Evolutionary conservation across 1,140 invertebrate species (phyloP).

Genomic region (Bursaphelenchus mucronatus): DNA sequence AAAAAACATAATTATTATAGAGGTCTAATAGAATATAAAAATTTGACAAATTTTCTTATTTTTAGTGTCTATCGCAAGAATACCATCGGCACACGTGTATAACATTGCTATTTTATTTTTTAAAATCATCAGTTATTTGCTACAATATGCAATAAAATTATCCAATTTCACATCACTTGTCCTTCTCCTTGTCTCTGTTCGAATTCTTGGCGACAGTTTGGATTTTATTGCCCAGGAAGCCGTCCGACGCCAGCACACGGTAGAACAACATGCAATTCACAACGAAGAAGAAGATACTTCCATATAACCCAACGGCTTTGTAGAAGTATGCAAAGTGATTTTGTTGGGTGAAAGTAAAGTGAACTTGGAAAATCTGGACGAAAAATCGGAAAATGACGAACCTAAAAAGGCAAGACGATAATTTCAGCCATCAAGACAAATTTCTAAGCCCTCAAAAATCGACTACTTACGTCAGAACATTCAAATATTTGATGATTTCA

Average conservation of each 20-base stretch:
- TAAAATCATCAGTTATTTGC: no score
- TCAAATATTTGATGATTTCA: conserved; percentile 28
- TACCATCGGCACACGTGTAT: background rate
- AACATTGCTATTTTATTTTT: no score
- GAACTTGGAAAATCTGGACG: conserved; percentile 40
- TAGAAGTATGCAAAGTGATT: conserved; percentile 39
- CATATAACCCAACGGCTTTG: conserved; percentile 30
- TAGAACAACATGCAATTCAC: conserved; percentile 47
- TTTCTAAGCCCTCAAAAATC: no score
- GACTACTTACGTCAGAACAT: conserved; percentile 43
- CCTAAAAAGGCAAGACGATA: conserved; percentile 22
- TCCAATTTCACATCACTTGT: no score
- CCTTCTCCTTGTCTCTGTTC: no score
- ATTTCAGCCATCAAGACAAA: no score
- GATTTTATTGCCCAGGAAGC: conserved; percentile 29
- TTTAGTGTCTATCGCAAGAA: background rate
- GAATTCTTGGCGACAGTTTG: no score
- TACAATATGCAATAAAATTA: no score
- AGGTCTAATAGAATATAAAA: background rate
- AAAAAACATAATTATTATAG: background rate
- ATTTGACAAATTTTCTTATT: background rate
- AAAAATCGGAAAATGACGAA: conserved; percentile 46
- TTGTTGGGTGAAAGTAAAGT: conserved; percentile 25
- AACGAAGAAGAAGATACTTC: conserved; percentile 39
- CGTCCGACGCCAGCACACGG: conserved; percentile 46